Evolutionary conservation across 2,888 invertebrate genomes (phyloP).

Genomic region (Sinopyrophorus schimmeli): DNA sequence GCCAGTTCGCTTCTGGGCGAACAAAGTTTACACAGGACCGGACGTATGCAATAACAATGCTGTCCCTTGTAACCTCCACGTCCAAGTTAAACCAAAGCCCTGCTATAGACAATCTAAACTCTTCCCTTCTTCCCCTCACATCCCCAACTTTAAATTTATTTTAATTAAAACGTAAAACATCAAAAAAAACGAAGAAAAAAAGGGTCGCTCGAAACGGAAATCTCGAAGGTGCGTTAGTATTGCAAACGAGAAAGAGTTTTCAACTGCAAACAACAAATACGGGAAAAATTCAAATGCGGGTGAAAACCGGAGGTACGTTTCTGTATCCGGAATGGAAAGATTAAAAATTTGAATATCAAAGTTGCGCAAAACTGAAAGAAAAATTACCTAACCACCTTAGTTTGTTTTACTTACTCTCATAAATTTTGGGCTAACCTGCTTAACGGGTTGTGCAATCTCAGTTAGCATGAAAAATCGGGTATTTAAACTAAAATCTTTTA

Average conservation of each 20-base stretch:
- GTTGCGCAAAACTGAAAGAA: slow-evolving; percentile 16
- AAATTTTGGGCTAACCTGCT: not conserved
- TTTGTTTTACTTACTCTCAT: slow-evolving; percentile 6
- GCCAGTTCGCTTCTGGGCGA: slow-evolving; percentile 14
- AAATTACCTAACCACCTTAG: slow-evolving; percentile 18
- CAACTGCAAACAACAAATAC: slow-evolving; percentile 4
- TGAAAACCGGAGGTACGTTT: not conserved
- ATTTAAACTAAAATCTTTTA: not conserved
- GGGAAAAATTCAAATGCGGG: slow-evolving; percentile 7
- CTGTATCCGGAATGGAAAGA: slow-evolving; percentile 13
- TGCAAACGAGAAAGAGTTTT: not conserved
- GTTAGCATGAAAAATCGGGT: slow-evolving; percentile 3
- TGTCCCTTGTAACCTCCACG: slow-evolving; percentile 12
- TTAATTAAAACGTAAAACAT: slow-evolving; percentile 5
- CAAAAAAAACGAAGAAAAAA: slow-evolving; percentile 1
- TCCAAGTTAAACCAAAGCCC: slow-evolving; percentile 9
- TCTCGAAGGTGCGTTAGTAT: no score
- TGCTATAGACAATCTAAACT: slow-evolving; percentile 22
- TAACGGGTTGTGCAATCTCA: not conserved
- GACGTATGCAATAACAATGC: slow-evolving; percentile 25
- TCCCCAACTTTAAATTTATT: not conserved
- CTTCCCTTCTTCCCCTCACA: slow-evolving; percentile 13
- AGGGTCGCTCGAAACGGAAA: slow-evolving; percentile 4
- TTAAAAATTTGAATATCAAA: slow-evolving; percentile 24
- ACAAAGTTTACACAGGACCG: slow-evolving; percentile 27